Base-by-base conservation (phyloP, 2,113 vertebrate genomes). In the Petaurus breviceps region DNA sequence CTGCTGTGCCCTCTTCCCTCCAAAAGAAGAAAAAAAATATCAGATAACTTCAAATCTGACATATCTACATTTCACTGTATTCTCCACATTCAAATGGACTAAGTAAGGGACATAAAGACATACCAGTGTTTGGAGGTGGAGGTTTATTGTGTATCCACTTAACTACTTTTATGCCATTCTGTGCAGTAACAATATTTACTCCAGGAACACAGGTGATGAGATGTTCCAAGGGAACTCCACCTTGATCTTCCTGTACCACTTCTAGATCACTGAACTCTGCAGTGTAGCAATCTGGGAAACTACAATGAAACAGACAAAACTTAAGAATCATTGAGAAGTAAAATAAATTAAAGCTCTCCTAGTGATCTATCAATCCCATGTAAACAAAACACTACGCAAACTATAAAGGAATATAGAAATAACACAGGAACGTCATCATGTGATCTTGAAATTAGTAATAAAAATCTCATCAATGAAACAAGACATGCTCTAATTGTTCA, bases 111-210 rank as follows among this genome's bases (percentile, higher is more conserved):
- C 1, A 84, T 84, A 84, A 84, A 84, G n/a, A 94, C 95, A 47
- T 98, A 99, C 99, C 99, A 94, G 99, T 98, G 96, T 99, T 99
- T 49, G 99, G 99, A n/a, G 98, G 99, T 0, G 99, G 99, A 47
- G 99, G 99, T 97, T 99, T 99, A 98, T 99, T 99, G 98, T 99
- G 99, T 98, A 99, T 99, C 99, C 99, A 99, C 95, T 99, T 99
- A 84, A 99, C 99, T 96, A 99, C 99, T 98, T 99, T 99, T 98
- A 99, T 99, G 16, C 99, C 99, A 51, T 99, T 99, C 98, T 99
- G 99, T 26, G 99, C 99, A 4, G 99, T 99, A 95, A 99, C 99
- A 25, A 99, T 99, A 68, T 99, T 99, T 94, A 99, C 99, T 47
- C 99, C 99, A 31, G 99, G 99, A 95, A 99, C 98, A 96, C 99